Base-by-base conservation (phyloP, 2,797 vertebrate species). In the Sebastes trivittatus region DNA sequence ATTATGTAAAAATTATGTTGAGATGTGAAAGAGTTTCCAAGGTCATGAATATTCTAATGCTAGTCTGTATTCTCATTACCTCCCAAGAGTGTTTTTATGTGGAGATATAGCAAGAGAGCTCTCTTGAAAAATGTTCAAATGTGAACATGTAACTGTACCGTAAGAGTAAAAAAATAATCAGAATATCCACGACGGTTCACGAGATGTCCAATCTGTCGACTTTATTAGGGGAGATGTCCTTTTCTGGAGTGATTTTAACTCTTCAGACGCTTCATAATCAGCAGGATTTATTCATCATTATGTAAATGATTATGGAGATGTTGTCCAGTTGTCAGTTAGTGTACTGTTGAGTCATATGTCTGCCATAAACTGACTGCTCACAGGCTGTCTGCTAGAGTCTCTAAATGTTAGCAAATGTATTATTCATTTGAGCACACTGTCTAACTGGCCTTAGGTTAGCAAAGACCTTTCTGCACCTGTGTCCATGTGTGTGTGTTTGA, bases 381-480 rank as follows among this genome's bases (percentile, higher is more conserved):
- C 78, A 87, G 86, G 83, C 83, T 79, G 82, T 84, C 88, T 92
- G 86, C 81, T 77, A 72, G 77, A 87, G 49, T 75, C 65, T 83
- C 80, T 83, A 94, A 94, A 94, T 93, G 92, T 91, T 92, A 92
- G 46, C 25, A 89, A 88, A 91, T 94, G 90, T 77, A 91, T 94
- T 92, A 95, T 95, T 95, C 93, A 94, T 89, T 60, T 84, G 84
- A 68, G 72, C 70, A 74, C 85, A 68, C 81, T 77, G 68, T 87
- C 77, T 87, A 68, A 86, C 72, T 90, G 90, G 85, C 93, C 93
- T 82, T 25, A 78, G 92, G 93, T 94, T 81, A 90, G 89, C 77
- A 77, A 83, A 94, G 91, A 93, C 92, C 92, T 94, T 93, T 94
- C 82, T 89, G 88, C 86, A 88, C 89, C 88, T 90, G 87, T 79